Evolutionary conservation across 92 coral and sea anemone genomes (phyloP).

Genomic region (Porites cylindrica): DNA sequence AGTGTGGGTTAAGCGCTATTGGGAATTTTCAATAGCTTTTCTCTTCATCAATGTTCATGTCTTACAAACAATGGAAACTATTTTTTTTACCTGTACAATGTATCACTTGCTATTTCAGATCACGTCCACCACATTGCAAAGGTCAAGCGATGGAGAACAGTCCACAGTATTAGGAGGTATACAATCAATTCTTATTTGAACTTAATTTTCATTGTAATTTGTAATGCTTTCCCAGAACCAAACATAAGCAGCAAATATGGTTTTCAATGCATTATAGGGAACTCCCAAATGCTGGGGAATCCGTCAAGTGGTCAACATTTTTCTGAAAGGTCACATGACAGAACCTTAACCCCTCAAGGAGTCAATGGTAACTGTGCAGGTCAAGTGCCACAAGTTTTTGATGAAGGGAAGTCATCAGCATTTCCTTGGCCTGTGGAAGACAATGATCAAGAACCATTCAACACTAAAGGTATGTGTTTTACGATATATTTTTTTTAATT

Average conservation of each 20-base stretch:
- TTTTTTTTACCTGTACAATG: too few species aligned
- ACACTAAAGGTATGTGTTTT: conserved; percentile 53
- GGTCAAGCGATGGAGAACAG: conserved; percentile 17
- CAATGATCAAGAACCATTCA: conserved; percentile 64
- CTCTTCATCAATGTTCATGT: too few species aligned
- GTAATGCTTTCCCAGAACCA: too few species aligned
- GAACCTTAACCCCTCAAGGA: conserved; percentile 79
- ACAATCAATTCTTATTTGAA: neutral
- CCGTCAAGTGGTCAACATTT: neutral
- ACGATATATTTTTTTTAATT: neutral
- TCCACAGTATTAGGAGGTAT: neutral
- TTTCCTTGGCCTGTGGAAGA: conserved; percentile 44
- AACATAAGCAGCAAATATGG: too few species aligned
- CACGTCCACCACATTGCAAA: neutral
- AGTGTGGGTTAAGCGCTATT: too few species aligned
- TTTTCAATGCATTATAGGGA: neutral
- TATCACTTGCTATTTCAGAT: neutral
- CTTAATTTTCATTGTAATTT: neutral
- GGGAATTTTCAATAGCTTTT: too few species aligned
- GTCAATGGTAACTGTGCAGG: conserved; percentile 23
- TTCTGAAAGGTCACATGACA: neutral
- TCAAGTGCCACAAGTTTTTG: conserved; percentile 8
- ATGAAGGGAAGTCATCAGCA: conserved; percentile 1
- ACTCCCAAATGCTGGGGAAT: neutral
- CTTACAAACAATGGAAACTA: too few species aligned